Conservation (phyloP, 2,888 invertebrate genomes). For the Eremobia ochroleuca region DNA sequence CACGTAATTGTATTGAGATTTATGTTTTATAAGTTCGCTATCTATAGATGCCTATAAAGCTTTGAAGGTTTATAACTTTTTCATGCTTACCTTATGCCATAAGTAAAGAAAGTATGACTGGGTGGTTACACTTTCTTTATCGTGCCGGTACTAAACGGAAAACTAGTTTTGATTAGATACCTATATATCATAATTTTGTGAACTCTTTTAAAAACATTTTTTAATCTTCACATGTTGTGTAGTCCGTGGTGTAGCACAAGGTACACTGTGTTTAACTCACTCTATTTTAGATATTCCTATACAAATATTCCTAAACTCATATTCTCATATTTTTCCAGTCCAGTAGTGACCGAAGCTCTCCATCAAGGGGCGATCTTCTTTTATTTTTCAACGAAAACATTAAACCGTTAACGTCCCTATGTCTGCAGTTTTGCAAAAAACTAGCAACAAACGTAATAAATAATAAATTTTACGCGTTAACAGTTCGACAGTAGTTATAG, state of each 20-base stretch:
- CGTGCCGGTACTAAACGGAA: not conserved
- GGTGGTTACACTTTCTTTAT: not conserved
- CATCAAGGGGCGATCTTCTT: conserved; percentile 6
- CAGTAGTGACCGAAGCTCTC: conserved; percentile 15
- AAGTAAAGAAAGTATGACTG: not conserved
- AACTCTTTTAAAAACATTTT: not conserved
- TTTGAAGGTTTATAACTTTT: not conserved
- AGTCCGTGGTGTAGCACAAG: not conserved
- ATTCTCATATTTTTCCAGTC: conserved; percentile 18
- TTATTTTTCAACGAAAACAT: conserved; percentile 53
- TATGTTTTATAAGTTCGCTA: conserved; percentile 30
- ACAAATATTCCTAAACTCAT: not conserved
- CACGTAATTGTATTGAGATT: conserved; percentile 46
- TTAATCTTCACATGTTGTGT: not conserved
- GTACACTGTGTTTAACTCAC: not conserved
- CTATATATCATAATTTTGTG: not conserved
- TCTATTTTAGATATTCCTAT: not conserved
- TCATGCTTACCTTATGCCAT: not conserved
- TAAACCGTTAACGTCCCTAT: conserved; percentile 45
- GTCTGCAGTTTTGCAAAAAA: conserved; percentile 69
- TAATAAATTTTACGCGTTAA: conserved; percentile 85
- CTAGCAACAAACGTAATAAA: conserved; percentile 85
- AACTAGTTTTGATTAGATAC: not conserved
- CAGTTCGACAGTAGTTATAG: conserved; percentile 81
- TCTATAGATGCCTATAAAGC: not conserved